A percentile compares a stretch with the other conserved stretches of the same genome.
Conservation (phyloP, 2,113 vertebrate genomes). For the Laterallus jamaicensis region DNA sequence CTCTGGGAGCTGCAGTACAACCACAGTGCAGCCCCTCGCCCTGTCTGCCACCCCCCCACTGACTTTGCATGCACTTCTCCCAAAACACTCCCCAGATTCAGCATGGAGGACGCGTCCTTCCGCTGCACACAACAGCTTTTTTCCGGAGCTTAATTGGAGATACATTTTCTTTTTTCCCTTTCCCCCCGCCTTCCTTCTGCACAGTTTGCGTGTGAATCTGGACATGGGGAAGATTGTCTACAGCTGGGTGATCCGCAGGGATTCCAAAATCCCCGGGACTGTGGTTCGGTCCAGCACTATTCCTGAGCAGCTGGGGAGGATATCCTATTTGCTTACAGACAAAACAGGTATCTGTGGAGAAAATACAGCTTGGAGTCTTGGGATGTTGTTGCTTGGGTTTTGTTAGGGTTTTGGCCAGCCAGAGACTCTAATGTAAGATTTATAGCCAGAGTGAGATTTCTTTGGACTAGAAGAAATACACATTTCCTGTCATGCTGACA, state of each 20-base stretch:
- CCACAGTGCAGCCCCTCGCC: background rate
- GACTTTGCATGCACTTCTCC: background rate
- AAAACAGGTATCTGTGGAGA: constrained; percentile 86
- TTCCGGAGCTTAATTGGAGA: background rate
- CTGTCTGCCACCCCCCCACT: background rate
- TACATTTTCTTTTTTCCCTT: background rate
- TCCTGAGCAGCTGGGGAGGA: constrained; percentile 94
- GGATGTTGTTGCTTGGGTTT: background rate
- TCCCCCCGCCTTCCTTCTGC: background rate
- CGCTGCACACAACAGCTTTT: background rate
- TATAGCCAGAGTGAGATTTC: background rate
- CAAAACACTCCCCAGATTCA: background rate
- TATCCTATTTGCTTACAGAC: constrained; percentile 96
- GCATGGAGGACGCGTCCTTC: accelerated
- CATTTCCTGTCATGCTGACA: background rate
- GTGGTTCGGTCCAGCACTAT: constrained; percentile 97
- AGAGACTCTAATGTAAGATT: background rate
- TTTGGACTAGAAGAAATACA: background rate
- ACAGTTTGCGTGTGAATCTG: constrained; percentile 93
- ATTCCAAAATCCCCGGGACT: constrained; percentile 94
- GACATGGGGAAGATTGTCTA: constrained; percentile 99
- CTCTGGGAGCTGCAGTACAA: background rate
- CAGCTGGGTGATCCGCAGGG: constrained; percentile 97
- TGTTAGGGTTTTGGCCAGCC: background rate
- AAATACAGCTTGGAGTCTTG: background rate